phyloP scores from a whole-genome alignment of 2,888 invertebrate genomes.

The Neocrepidodera transversa region DNA sequence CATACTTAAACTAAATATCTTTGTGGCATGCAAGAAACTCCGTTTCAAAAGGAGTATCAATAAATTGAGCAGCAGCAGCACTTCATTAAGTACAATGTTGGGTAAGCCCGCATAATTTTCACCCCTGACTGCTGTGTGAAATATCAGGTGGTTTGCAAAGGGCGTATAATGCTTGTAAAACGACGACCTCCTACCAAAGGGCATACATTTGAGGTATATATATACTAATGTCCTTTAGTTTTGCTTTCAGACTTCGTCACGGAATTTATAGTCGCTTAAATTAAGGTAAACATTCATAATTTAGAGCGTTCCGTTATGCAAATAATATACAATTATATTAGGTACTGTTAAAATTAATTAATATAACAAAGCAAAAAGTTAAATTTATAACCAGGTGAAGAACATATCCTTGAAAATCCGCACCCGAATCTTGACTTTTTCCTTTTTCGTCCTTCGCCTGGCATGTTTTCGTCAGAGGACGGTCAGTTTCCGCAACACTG shows the following conservation, averaged over 20 bases:
- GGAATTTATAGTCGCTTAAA: not conserved
- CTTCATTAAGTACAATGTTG: slow-evolving; percentile 14
- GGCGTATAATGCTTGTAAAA: slow-evolving; percentile 25
- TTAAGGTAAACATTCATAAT: not conserved
- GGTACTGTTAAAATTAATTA: no score
- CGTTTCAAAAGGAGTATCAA: not conserved
- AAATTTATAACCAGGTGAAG: no score
- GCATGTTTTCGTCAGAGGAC: slow-evolving; percentile 18
- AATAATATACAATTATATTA: no score
- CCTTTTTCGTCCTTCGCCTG: slow-evolving; percentile 1
- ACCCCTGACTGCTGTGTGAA: slow-evolving; percentile 28
- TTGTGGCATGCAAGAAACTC: not conserved
- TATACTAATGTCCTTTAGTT: slow-evolving; percentile 19
- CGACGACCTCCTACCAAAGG: slow-evolving; percentile 25
- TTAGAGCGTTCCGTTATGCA: no score
- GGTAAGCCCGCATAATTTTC: slow-evolving; percentile 25
- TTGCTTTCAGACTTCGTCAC: not conserved
- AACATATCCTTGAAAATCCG: no score
- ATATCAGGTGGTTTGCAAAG: slow-evolving; percentile 33
- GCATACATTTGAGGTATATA: slow-evolving; percentile 15
- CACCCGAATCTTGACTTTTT: slow-evolving; percentile 24
- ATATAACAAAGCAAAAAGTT: no score
- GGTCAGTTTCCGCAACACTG: slow-evolving; percentile 32
- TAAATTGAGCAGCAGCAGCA: slow-evolving; percentile 1
- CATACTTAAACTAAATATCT: no score